These are phyloP conservation scores for Protaetia brevitarsis DNA, from an alignment of 1,140 invertebrate species.

Conservation along the genomic window DNA sequence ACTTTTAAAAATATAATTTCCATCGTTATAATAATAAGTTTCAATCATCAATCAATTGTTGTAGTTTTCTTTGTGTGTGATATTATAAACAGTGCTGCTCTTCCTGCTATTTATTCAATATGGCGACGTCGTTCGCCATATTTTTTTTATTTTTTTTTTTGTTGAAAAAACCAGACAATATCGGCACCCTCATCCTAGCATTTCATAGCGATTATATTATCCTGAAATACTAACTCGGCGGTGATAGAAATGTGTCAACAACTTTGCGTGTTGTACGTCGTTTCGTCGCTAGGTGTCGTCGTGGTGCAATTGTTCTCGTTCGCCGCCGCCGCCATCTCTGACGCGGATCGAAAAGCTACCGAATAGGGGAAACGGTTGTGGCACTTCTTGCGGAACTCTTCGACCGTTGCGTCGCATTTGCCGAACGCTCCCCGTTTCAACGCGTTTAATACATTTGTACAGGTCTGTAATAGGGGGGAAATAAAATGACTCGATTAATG, in stretches of 20 bases:
- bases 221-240: constrained; percentile 5
- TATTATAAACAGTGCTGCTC: constrained; percentile 6
- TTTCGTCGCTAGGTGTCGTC: constrained; percentile 15
- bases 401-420: constrained; percentile 61
- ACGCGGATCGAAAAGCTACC: constrained; percentile 61
- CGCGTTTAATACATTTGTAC: constrained; percentile 72
- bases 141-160: too few relatives aligned
- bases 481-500: too few relatives aligned
- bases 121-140: too few relatives aligned
- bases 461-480: constrained; percentile 67
- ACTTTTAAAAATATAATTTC: constrained; percentile 16
- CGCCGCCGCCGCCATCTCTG: constrained; percentile 37
- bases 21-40: too few relatives aligned
- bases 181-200: constrained; percentile 21
- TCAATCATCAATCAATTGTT: too few relatives aligned
- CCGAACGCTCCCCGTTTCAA: constrained; percentile 78
- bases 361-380: constrained; percentile 72
- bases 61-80: not conserved
- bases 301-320: not conserved
- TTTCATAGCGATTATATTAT: constrained; percentile 21
- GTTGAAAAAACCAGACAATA: too few relatives aligned
- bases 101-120: too few relatives aligned
- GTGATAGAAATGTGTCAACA: constrained; percentile 23
- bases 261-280: constrained; percentile 7
- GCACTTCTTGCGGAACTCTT: constrained; percentile 69